Conservation (phyloP, 2,113 vertebrate genomes). For the Grallaria varia region DNA sequence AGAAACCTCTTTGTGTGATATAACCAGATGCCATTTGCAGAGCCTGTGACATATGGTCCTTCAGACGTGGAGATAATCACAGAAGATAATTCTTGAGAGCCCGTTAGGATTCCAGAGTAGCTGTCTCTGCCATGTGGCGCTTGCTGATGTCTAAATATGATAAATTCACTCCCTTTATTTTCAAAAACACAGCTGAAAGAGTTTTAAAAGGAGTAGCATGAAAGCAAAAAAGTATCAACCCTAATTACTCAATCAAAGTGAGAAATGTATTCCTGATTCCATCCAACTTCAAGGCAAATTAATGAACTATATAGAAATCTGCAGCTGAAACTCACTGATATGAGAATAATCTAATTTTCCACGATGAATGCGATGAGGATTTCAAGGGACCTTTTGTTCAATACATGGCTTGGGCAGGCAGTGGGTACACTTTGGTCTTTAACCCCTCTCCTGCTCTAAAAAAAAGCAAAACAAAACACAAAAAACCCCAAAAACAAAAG, state of each 20-base stretch:
- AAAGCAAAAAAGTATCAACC: conserved; percentile 17
- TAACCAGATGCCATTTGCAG: conserved; percentile 56
- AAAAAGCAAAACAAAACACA: not conserved
- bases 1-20: conserved; percentile 43
- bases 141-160: conserved; percentile 57
- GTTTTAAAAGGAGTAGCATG: conserved; percentile 43
- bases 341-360: conserved; percentile 57
- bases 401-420: not conserved
- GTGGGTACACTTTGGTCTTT: not conserved
- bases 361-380: conserved; percentile 33
- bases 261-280: conserved; percentile 57
- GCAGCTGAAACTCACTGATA: conserved; percentile 52
- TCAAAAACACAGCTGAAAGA: conserved; percentile 60
- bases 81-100: conserved; percentile 61
- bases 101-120: conserved; percentile 47
- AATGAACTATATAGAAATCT: conserved; percentile 60
- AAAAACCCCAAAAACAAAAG: not conserved
- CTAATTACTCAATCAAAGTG: conserved; percentile 65
- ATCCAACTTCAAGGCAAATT: conserved; percentile 61
- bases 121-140: conserved; percentile 55
- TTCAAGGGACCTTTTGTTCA: conserved; percentile 33
- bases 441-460: not conserved
- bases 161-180: conserved; percentile 62
- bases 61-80: conserved; percentile 64
- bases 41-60: conserved; percentile 62